These are phyloP conservation scores for Stenodera caucasica DNA, from an alignment of 2,888 invertebrate species.

Conservation along the genomic window DNA sequence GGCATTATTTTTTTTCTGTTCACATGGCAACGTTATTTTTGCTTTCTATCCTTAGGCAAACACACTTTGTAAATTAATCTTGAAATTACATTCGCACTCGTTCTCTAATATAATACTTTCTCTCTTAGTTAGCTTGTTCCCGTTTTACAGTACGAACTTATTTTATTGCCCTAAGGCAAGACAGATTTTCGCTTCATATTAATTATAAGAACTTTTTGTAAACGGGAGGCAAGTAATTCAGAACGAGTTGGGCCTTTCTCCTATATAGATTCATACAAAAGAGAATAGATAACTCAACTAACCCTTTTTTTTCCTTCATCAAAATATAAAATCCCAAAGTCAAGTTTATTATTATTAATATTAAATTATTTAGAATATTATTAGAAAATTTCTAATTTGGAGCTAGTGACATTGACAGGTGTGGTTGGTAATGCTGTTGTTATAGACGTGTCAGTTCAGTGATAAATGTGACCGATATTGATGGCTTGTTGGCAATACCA, in stretches of 20 bases:
- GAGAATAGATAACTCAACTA: neutral
- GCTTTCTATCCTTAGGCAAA: slow-evolving; percentile 41
- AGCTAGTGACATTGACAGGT: slow-evolving; percentile 52
- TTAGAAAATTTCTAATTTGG: no score
- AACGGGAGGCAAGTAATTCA: neutral
- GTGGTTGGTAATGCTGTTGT: slow-evolving; percentile 52
- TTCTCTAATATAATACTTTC: slow-evolving; percentile 57
- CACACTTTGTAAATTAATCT: slow-evolving; percentile 58
- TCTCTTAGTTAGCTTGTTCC: slow-evolving; percentile 45
- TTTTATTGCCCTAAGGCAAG: slow-evolving; percentile 41
- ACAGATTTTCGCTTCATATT: slow-evolving; percentile 47
- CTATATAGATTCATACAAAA: neutral
- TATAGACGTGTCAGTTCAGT: slow-evolving; percentile 51
- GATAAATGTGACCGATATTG: slow-evolving; percentile 53
- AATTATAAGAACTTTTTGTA: slow-evolving; percentile 42
- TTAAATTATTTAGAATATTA: no score
- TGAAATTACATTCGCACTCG: slow-evolving; percentile 64
- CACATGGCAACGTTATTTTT: no score
- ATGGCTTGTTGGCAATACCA: slow-evolving; percentile 46
- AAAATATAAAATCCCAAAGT: no score
- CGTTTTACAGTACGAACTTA: slow-evolving; percentile 42
- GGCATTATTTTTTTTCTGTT: slow-evolving; percentile 32
- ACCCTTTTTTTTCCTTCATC: neutral
- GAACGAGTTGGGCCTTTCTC: neutral
- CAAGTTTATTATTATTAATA: no score